Evolutionary conservation across 2,797 vertebrate genomes (phyloP).

Genomic region (Caiman crocodilus): DNA sequence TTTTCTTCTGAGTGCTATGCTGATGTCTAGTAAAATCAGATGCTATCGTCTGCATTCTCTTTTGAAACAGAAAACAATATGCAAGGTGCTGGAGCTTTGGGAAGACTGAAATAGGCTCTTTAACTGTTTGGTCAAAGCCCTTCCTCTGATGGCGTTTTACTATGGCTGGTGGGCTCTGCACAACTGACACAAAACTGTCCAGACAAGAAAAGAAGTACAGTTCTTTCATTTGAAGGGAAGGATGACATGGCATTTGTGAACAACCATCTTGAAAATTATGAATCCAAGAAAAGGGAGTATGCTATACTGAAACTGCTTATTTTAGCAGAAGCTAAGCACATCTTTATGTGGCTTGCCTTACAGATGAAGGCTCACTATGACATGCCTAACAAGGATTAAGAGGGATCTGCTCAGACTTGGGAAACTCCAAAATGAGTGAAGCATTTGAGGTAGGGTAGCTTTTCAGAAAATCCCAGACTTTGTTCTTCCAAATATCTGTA

Average conservation of each 20-base stretch:
- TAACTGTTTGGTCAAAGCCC: not conserved
- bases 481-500: not conserved
- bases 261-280: not conserved
- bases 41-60: not conserved
- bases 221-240: not conserved
- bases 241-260: not conserved
- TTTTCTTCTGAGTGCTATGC: not conserved
- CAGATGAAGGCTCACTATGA: not conserved
- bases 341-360: not conserved
- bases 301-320: not conserved
- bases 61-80: not conserved
- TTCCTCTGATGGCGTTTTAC: not conserved
- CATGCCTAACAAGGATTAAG: not conserved
- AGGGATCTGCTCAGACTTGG: constrained; percentile 7
- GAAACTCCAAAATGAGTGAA: not conserved
- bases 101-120: not conserved
- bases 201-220: not conserved
- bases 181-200: not conserved
- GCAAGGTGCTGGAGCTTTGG: not conserved
- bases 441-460: not conserved
- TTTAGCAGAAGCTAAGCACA: not conserved
- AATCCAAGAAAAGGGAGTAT: not conserved
- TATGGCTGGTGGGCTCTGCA: not conserved
- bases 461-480: not conserved
- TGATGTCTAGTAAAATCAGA: not conserved